phyloP scores from a whole-genome alignment of 2,797 vertebrate species.

The Tamandua tetradactyla region DNA sequence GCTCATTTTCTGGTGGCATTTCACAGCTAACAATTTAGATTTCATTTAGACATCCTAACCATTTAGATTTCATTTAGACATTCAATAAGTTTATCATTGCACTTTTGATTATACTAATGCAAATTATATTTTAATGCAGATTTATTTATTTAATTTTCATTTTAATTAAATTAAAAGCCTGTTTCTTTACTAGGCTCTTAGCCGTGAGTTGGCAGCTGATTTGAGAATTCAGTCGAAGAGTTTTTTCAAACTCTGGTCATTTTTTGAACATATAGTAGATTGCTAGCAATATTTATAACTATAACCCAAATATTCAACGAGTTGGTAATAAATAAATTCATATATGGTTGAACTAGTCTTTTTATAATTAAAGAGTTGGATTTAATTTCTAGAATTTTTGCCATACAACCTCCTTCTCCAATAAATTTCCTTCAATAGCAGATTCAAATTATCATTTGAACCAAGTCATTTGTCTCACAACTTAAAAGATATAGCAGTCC shows the following conservation, averaged over 20 bases:
- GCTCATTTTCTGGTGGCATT: constrained; percentile 20
- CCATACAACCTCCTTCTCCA: not conserved
- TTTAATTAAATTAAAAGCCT: constrained; percentile 58
- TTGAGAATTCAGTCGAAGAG: constrained; percentile 28
- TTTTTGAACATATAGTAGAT: not conserved
- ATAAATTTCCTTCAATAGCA: not conserved
- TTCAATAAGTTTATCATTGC: constrained; percentile 8
- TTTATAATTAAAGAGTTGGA: not conserved
- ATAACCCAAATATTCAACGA: not conserved
- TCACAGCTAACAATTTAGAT: not conserved
- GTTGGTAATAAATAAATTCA: not conserved
- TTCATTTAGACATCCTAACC: not conserved
- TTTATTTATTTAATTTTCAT: constrained; percentile 50
- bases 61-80: not conserved
- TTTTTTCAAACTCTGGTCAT: not conserved
- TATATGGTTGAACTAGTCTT: not conserved
- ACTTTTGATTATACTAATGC: not conserved
- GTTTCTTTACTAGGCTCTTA: constrained; percentile 42
- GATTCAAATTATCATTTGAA: not conserved
- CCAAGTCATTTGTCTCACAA: not conserved
- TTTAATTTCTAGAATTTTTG: not conserved
- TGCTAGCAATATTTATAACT: not conserved
- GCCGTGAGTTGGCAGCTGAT: not conserved
- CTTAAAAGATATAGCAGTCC: not conserved
- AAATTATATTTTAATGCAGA: constrained; percentile 41